phyloP scores from a whole-genome alignment of 2,113 vertebrate species.

The Blennius ocellaris region DNA sequence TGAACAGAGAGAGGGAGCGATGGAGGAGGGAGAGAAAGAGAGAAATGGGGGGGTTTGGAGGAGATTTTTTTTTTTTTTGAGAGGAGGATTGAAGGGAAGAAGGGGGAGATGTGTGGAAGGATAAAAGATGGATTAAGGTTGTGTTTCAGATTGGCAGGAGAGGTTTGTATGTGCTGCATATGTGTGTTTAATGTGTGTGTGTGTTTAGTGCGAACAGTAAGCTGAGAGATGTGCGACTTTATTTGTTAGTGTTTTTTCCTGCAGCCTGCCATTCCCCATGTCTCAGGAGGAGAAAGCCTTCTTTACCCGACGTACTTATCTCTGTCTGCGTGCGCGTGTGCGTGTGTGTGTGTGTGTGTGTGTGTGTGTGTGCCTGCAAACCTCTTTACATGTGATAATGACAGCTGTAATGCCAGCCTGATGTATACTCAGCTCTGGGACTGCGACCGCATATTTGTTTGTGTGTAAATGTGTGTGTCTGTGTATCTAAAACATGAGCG shows the following conservation, averaged over 20 bases:
- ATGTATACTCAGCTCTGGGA: slow-evolving; percentile 70
- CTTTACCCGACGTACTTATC: slow-evolving; percentile 50
- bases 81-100: slow-evolving; percentile 42
- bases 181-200: slow-evolving; percentile 44
- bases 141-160: slow-evolving; percentile 68
- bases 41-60: slow-evolving; percentile 25
- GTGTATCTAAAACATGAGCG: slow-evolving; percentile 38
- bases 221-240: slow-evolving; percentile 60
- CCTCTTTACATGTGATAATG: slow-evolving; percentile 75
- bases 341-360: slow-evolving; percentile 35
- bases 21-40: background rate
- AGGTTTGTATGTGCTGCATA: slow-evolving; percentile 45
- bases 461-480: slow-evolving; percentile 49
- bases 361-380: slow-evolving; percentile 51
- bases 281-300: slow-evolving; percentile 60
- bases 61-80: slow-evolving; percentile 26
- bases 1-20: background rate
- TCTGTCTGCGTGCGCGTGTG: slow-evolving; percentile 14
- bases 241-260: slow-evolving; percentile 53
- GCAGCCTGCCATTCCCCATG: slow-evolving; percentile 48
- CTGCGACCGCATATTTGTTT: slow-evolving; percentile 57
- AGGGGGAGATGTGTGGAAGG: slow-evolving; percentile 60
- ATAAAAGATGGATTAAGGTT: slow-evolving; percentile 77
- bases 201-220: slow-evolving; percentile 55
- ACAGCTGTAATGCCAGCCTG: slow-evolving; percentile 77